Percentiles rank a stretch among this genome's conserved stretches.
These are phyloP conservation scores for Corythornis madagascariensis DNA, from an alignment of 2,113 vertebrate species.

Conservation along the genomic window DNA sequence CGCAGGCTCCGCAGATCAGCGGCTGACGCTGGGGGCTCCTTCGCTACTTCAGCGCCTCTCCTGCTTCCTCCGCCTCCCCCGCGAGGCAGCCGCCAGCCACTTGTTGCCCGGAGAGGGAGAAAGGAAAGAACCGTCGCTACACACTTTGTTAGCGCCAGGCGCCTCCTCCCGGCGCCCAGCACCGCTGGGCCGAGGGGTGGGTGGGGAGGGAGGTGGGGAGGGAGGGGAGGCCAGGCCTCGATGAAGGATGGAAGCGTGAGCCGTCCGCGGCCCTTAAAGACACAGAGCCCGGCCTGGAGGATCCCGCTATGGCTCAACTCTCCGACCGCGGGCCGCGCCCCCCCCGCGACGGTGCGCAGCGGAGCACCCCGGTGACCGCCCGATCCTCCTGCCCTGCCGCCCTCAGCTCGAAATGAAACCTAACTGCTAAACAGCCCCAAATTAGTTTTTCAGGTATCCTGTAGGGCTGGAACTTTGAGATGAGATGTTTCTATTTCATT, in stretches of 20 bases:
- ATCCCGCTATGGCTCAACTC: neutral
- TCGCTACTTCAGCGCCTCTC: neutral
- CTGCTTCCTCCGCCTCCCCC: slow-evolving; percentile 17
- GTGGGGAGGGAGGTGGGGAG: neutral
- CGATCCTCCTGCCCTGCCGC: neutral
- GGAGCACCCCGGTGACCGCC: too few relatives aligned
- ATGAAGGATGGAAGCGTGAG: neutral
- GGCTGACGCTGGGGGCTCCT: neutral
- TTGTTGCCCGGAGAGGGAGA: slow-evolving; percentile 49
- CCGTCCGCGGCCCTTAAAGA: slow-evolving; percentile 25
- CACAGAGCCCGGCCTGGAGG: neutral
- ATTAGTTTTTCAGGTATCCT: neutral
- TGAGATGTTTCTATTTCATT: neutral
- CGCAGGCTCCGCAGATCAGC: neutral
- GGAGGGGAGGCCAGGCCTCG: neutral
- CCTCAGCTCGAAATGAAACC: neutral
- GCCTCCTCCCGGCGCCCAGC: slow-evolving; percentile 75
- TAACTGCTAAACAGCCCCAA: too few relatives aligned
- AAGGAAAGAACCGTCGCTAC: neutral
- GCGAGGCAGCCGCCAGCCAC: slow-evolving; percentile 57
- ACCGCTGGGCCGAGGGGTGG: neutral
- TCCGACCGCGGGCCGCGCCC: neutral
- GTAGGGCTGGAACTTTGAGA: neutral
- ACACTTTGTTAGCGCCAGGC: slow-evolving; percentile 77
- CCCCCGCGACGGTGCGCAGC: neutral